Percentiles rank a stretch among this genome's conserved stretches.
Conservation (phyloP, 1,140 invertebrate genomes). For the Leptopilina clavipes region DNA sequence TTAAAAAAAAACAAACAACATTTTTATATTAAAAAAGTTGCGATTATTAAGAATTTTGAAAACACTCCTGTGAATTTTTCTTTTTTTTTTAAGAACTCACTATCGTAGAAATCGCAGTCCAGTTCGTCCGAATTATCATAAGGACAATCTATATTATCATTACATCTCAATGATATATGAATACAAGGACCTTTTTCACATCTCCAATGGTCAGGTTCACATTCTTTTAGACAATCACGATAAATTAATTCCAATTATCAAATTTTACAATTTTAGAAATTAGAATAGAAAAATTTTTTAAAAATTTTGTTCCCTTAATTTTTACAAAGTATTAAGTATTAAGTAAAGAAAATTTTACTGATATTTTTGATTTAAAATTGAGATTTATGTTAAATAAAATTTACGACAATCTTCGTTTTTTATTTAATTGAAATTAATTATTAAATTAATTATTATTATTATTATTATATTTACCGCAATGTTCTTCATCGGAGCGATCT, state of each 20-base stretch:
- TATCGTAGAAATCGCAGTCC: constrained; percentile 73
- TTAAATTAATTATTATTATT: not conserved
- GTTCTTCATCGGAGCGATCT: constrained; percentile 86
- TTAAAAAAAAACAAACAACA: not conserved
- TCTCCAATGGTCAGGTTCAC: constrained; percentile 68
- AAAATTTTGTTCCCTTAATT: no score
- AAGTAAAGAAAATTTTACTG: no score
- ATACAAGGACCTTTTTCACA: constrained; percentile 84
- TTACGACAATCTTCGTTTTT: no score
- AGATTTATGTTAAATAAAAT: no score
- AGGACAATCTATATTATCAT: constrained; percentile 80
- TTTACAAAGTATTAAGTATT: no score
- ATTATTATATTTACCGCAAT: constrained; percentile 77
- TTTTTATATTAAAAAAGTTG: constrained; percentile 7
- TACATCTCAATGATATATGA: constrained; percentile 74
- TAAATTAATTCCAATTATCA: constrained; percentile 26
- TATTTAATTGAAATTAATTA: not conserved
- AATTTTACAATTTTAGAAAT: not conserved
- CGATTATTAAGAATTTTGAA: constrained; percentile 28
- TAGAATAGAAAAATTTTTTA: not conserved
- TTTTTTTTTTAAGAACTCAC: constrained; percentile 52
- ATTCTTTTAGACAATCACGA: constrained; percentile 55
- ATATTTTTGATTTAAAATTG: no score
- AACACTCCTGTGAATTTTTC: constrained; percentile 12
- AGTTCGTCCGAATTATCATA: constrained; percentile 81